Base-by-base conservation (phyloP, 1,140 invertebrate species). In the Euwallacea similis region DNA sequence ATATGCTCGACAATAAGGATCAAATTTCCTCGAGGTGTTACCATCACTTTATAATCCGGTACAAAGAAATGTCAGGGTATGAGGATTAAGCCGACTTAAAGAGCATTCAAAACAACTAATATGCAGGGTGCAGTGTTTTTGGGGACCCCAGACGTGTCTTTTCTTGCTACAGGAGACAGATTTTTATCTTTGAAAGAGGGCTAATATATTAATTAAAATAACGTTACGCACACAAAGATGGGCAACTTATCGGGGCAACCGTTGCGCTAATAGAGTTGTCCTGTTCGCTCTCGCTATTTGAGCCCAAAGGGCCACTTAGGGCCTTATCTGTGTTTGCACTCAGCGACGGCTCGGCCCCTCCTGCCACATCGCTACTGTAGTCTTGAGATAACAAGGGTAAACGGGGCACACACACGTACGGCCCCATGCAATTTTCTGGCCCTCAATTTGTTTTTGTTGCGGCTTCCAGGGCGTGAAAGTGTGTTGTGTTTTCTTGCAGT, bases 311-410 rank as follows among this genome's bases (percentile, higher is more conserved):
- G 69, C 61, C 73, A 72, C 66, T 72, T 71, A 67, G 66, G 73
- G 53, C 60, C 73, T 74, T 74, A 74, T 74, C 73, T 69, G 44
- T 74, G 70, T 74, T 74, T 74, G 73, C 73, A 74, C 73, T 74
- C 73, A 67, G 61, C 70, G 62, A 13, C 65, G 69, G 46, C 63
- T 62, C 70, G 55, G 73, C 46, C 66, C 70, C 67, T 72, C 62
- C 70, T 63, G 73, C 65, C 68, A 69, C 60, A 67, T 74, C 66
- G 73, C 73, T 66, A 69, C 73, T 74, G 73, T 74, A 74, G 73
- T 74, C 70, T 74, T 72, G 73, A 74, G 73, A 74, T 74, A 74
- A 74, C 73, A 71, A 74, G 69, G 67, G 69, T 71, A 74, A 65
- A 74, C 62, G 50, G 61, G 47, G 73, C 64, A 53, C 61, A 64